Conservation (phyloP, 2,888 invertebrate species). For the Eumacrocentrus americanus region DNA sequence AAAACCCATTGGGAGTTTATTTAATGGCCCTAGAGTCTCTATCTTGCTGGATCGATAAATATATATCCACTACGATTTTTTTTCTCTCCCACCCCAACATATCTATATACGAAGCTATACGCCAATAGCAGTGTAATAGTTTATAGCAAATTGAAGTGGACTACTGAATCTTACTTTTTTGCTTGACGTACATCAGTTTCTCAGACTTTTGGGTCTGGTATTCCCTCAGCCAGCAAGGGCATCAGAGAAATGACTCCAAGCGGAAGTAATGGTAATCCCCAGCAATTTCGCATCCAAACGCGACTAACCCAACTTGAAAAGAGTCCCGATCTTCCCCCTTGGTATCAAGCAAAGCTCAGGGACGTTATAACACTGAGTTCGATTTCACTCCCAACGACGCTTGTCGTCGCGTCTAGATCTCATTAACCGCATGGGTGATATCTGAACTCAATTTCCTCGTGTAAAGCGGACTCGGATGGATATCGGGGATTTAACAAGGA, state of each 20-base stretch:
- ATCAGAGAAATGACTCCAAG: slow-evolving; percentile 49
- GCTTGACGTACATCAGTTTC: slow-evolving; percentile 35
- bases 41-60: slow-evolving; percentile 30
- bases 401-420: slow-evolving; percentile 5
- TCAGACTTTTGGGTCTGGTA: slow-evolving; percentile 26
- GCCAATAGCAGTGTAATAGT: slow-evolving; percentile 39
- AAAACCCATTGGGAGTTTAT: slow-evolving; percentile 14
- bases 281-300: slow-evolving; percentile 52
- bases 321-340: slow-evolving; percentile 26
- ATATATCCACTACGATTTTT: slow-evolving; percentile 14
- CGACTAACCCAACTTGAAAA: slow-evolving; percentile 43
- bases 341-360: slow-evolving; percentile 9
- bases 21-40: slow-evolving; percentile 15
- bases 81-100: slow-evolving; percentile 1
- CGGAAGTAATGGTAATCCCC: slow-evolving; percentile 57
- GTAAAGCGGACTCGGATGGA: background rate
- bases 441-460: background rate
- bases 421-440: background rate
- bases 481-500: no score
- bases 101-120: background rate
- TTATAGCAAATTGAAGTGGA: slow-evolving; percentile 58
- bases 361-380: slow-evolving; percentile 14
- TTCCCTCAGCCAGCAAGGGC: slow-evolving; percentile 6
- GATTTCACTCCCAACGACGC: background rate
- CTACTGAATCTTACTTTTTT: slow-evolving; percentile 47